Base-by-base conservation (phyloP, 2,797 vertebrate species). In the Crenichthys baileyi region DNA sequence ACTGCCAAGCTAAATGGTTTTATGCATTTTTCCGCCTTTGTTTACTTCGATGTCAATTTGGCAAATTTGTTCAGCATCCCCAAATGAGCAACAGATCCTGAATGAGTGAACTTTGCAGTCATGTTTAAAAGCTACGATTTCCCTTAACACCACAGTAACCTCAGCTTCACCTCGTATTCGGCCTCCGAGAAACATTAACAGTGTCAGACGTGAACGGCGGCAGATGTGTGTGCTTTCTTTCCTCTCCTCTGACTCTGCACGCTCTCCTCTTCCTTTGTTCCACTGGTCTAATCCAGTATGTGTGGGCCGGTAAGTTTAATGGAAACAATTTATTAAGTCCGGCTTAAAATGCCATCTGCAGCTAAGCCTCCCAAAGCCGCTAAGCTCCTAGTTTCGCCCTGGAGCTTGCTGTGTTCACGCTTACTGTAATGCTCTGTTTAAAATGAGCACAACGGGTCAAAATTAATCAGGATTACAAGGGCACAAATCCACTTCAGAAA, bases 251-350 rank as follows among this genome's bases (percentile, higher is more conserved):
- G 77, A 70, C 67, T 93, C 91, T 90, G 84, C 91, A 90, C 83
- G 87, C 92, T 91, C 89, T 89, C 90, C 89, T 91, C 90, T 93
- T 90, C 91, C 92, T 96, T 96, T 95, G 94, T 96, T 95, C 94
- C 93, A 89, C 89, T 80, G 90, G 92, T 90, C 94, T 95, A 96
- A 96, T 96, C 95, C 95, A 94, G 94, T 94, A 95, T 96, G 95
- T 95, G 96, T 95, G 94, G 96, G 95, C 95, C 94, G 94, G 93
- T 95, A 95, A 95, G 93, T 96, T 96, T 96, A 96, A 96, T 96
- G 95, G 96, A 96, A 96, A 96, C 96, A 96, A 96, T 95, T 96
- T 96, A 96, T 96, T 96, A 96, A 96, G 95, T 96, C 94, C 91
- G 92, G 95, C 95, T 96, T 96, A 96, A 96, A 96, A 95, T 96